Base-by-base conservation (phyloP, 2,113 vertebrate genomes). In the Hirundichthys speculiger region DNA sequence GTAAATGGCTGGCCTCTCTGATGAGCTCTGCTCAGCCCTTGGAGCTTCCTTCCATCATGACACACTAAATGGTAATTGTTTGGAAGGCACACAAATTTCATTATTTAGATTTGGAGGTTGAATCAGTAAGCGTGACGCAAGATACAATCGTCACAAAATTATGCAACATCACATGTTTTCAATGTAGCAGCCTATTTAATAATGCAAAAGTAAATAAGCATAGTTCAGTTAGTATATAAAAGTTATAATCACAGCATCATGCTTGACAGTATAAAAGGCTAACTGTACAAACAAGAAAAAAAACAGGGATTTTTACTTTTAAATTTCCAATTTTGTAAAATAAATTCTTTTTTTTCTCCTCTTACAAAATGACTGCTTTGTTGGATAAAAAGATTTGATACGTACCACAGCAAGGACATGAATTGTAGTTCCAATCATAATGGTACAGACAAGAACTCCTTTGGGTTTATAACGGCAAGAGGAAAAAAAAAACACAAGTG, bases 61-160 rank as follows among this genome's bases (percentile, higher is more conserved):
- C 80, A 83, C 79, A 78, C 84, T 89, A 88, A 70, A 89, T 81
- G 66, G 79, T 83, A 89, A 91, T 89, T 90, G 91, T 90, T 90
- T 85, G 68, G 79, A 91, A 88, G 81, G 72, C 83, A 85, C 78
- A 75, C 77, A 49, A 89, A 90, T 75, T 86, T 67, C 80, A 86
- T 86, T 87, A 88, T 87, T 91, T 89, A 87, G 83, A 87, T 88
- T 83, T 83, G 69, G 72, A 46, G 58, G 82, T 82, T 71, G 74
- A 85, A 80, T 78, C 72, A 76, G n/a, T n/a, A n/a, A n/a, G n/a
- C n/a, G n/a, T n/a, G n/a, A n/a, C 21, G 21, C 64, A 80, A 84
- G 82, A 72, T 78, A 50, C 64, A 59, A 57, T 49, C 68, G 60
- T 21, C 59, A 59, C 54, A 48, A 73, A 85, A 74, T 61, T 73